Conservation (phyloP, 2,797 vertebrate genomes). For the Falco naumanni region DNA sequence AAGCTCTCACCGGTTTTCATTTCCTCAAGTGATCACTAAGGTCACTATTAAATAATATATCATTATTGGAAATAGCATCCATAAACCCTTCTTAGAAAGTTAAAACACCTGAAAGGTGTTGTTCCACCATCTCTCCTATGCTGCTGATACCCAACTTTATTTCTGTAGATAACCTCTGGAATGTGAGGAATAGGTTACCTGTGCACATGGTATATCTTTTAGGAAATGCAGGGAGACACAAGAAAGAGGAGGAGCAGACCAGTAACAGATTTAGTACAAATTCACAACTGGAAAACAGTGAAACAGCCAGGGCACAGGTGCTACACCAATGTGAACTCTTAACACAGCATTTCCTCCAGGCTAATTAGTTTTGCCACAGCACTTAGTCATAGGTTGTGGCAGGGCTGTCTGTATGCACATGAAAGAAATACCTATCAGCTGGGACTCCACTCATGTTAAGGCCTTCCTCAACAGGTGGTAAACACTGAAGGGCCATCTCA, state of each 20-base stretch:
- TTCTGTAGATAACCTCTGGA: neutral
- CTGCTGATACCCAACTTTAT: neutral
- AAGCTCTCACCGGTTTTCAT: neutral
- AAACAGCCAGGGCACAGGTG: neutral
- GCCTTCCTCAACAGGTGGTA: neutral
- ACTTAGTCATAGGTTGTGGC: neutral
- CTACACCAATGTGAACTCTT: neutral
- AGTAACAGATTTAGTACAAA: neutral
- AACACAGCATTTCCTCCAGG: neutral
- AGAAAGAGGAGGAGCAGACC: neutral
- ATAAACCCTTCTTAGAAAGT: neutral
- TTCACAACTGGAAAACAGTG: neutral
- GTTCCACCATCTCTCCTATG: neutral
- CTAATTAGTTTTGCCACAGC: neutral
- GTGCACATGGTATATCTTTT: fast-evolving
- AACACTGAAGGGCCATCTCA: neutral
- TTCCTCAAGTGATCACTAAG: neutral
- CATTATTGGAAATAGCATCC: neutral
- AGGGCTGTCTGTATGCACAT: neutral
- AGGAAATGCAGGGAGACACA: fast-evolving
- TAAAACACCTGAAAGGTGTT: neutral
- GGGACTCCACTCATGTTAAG: neutral
- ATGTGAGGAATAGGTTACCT: fast-evolving
- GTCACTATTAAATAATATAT: neutral
- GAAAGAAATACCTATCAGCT: neutral